Evolutionary conservation across 2,888 invertebrate genomes (phyloP).

Genomic region (Bibio marci): DNA sequence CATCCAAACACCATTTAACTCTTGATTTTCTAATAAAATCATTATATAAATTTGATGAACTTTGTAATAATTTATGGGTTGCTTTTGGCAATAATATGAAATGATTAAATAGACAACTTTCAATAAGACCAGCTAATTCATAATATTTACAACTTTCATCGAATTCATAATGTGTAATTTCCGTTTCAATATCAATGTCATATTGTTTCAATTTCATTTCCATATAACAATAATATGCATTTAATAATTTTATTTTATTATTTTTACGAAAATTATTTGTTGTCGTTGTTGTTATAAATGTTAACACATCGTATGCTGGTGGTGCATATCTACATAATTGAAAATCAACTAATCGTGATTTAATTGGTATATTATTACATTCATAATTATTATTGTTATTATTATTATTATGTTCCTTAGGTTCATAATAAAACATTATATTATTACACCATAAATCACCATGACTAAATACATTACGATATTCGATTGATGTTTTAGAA

Average conservation of each 20-base stretch:
- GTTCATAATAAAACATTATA: constrained; percentile 15
- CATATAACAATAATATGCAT: constrained; percentile 29
- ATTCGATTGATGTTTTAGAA: constrained; percentile 18
- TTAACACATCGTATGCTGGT: constrained; percentile 35
- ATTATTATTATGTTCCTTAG: constrained; percentile 17
- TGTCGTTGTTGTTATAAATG: constrained; percentile 30
- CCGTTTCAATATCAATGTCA: constrained; percentile 23
- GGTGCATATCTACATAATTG: constrained; percentile 37
- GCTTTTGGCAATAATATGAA: constrained; percentile 35
- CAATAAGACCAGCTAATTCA: constrained; percentile 35
- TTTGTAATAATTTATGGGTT: constrained; percentile 30
- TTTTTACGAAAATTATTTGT: constrained; percentile 21
- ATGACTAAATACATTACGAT: constrained; percentile 29
- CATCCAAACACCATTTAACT: constrained; percentile 33
- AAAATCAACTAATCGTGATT: constrained; percentile 36
- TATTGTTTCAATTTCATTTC: constrained; percentile 26
- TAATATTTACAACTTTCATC: constrained; percentile 26
- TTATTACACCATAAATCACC: constrained; percentile 17
- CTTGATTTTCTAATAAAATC: constrained; percentile 31
- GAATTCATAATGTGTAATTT: constrained; percentile 31
- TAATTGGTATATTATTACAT: constrained; percentile 17
- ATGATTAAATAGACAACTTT: constrained; percentile 35
- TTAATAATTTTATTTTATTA: constrained; percentile 22
- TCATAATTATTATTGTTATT: constrained; percentile 29
- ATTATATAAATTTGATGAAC: constrained; percentile 33